Percentiles rank a stretch among this genome's conserved stretches.
Evolutionary conservation across 2,797 vertebrate species (phyloP).

Genomic region (Myotis pilosus): DNA sequence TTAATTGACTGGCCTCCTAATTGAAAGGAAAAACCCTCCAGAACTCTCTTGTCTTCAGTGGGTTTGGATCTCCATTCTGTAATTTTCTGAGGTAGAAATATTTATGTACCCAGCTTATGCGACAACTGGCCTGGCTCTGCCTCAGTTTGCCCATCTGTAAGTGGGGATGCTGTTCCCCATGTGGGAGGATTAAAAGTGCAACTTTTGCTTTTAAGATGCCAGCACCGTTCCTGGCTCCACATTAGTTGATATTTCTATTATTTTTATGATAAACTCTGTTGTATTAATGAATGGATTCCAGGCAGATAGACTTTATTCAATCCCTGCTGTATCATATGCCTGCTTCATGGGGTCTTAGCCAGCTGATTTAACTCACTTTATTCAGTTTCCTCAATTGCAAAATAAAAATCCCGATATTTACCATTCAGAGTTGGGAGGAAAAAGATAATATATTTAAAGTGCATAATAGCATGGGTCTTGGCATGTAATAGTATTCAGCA

Average conservation of each 20-base stretch:
- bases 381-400: constrained; percentile 8
- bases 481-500: background rate
- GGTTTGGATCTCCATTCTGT: background rate
- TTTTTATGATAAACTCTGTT: background rate
- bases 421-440: background rate
- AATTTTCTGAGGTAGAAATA: background rate
- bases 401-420: background rate
- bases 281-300: background rate
- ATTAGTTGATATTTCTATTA: background rate
- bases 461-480: background rate
- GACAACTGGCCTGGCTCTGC: background rate
- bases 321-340: background rate
- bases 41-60: background rate
- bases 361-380: background rate
- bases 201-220: background rate
- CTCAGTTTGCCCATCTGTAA: background rate
- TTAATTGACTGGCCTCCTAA: background rate
- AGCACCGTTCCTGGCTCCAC: background rate
- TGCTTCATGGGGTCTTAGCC: background rate
- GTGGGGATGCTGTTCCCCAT: background rate
- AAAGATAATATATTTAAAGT: background rate
- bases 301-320: background rate
- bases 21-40: background rate
- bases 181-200: background rate
- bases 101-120: background rate